Evolutionary conservation across 2,888 invertebrate species (phyloP).

Genomic region (Phlogophora meticulosa): DNA sequence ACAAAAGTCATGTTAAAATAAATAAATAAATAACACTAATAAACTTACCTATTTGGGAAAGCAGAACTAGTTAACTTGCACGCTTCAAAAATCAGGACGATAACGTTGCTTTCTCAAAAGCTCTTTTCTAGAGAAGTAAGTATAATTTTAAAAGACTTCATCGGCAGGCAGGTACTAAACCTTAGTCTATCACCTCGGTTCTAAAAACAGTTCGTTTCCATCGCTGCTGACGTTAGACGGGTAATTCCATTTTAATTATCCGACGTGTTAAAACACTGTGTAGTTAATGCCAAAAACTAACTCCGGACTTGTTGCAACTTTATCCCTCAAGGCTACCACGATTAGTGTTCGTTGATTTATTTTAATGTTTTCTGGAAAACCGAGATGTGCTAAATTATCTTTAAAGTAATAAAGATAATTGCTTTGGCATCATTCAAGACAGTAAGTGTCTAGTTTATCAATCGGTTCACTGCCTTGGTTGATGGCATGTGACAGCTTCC

Average conservation of each 20-base stretch:
- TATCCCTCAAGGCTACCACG: conserved; percentile 29
- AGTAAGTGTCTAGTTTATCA: conserved; percentile 39
- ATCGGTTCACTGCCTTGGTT: conserved; percentile 4
- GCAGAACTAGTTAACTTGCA: conserved; percentile 4
- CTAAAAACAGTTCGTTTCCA: conserved; percentile 8
- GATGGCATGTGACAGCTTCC: conserved; percentile 19
- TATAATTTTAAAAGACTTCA: not conserved
- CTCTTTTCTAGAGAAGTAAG: not conserved
- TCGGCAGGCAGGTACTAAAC: not conserved
- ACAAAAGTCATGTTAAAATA: not conserved
- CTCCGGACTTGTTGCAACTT: conserved; percentile 15
- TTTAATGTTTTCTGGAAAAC: conserved; percentile 41
- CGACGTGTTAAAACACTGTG: conserved; percentile 31
- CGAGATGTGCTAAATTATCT: conserved; percentile 33
- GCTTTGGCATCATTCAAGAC: conserved; percentile 49
- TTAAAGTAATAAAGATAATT: conserved; percentile 48
- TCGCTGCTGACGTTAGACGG: conserved; percentile 15
- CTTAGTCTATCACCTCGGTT: not conserved
- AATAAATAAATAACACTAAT: too few species aligned
- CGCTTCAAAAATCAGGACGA: not conserved
- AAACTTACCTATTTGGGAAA: conserved; percentile 6
- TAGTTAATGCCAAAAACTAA: conserved; percentile 35
- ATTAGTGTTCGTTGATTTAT: conserved; percentile 42
- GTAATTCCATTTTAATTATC: conserved; percentile 33
- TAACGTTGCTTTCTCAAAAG: not conserved